A percentile compares a stretch with the other conserved stretches of the same genome.
Conservation (phyloP, 2,888 invertebrate genomes). For the Parasteatoda lunata region DNA sequence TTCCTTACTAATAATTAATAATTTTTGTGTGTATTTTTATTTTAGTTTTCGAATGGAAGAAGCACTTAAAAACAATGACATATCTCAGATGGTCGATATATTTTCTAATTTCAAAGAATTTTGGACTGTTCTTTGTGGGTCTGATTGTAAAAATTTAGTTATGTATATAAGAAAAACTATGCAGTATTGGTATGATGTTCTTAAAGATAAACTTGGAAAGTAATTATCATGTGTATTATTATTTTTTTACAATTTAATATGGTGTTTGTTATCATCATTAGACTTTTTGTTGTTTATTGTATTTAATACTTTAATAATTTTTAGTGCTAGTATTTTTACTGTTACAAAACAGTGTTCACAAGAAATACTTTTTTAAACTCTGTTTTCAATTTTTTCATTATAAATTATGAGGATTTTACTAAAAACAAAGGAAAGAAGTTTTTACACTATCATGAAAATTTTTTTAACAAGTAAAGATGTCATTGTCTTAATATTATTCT, state of each 20-base stretch:
- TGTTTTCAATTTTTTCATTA: too few species aligned
- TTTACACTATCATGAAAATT: too few species aligned
- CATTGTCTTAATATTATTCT: too few species aligned
- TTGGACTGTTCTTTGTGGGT: conserved; percentile 44
- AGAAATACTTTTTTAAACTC: too few species aligned
- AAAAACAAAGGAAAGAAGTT: too few species aligned
- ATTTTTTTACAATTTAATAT: background rate
- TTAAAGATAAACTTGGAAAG: conserved; percentile 59
- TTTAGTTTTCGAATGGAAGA: conserved; percentile 57
- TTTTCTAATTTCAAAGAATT: conserved; percentile 40
- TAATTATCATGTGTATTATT: conserved; percentile 22
- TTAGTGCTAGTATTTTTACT: background rate
- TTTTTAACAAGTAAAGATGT: too few species aligned
- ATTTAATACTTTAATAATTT: background rate
- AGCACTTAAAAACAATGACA: conserved; percentile 34
- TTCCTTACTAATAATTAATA: background rate
- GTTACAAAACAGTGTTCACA: background rate
- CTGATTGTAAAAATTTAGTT: conserved; percentile 57
- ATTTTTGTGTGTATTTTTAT: background rate
- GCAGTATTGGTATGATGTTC: conserved; percentile 64
- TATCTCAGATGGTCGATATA: conserved; percentile 27
- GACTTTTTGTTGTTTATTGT: background rate
- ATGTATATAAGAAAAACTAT: conserved; percentile 56
- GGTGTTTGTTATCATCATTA: background rate
- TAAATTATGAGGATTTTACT: too few species aligned